Conservation (phyloP, 2,888 invertebrate species). For the Fragum fragum region DNA sequence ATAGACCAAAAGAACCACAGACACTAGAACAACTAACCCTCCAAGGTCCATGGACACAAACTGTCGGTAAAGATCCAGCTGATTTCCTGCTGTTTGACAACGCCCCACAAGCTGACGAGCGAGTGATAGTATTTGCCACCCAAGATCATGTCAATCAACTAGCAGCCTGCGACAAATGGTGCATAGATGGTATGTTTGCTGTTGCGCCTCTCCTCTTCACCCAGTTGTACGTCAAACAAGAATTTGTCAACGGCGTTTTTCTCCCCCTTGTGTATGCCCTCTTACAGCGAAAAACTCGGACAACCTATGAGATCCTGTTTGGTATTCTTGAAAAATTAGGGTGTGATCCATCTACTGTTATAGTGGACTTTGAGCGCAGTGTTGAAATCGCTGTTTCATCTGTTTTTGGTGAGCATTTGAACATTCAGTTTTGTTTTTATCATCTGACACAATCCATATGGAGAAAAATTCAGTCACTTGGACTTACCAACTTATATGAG, state of each 20-base stretch:
- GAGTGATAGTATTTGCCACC: slow-evolving; percentile 14
- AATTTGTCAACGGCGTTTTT: too few species aligned
- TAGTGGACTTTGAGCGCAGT: slow-evolving; percentile 12
- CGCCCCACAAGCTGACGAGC: slow-evolving; percentile 18
- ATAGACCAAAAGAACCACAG: slow-evolving; percentile 16
- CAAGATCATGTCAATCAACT: too few species aligned
- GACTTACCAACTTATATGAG: slow-evolving; percentile 15
- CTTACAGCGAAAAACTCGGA: too few species aligned
- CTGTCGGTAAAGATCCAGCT: not conserved
- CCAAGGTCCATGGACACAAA: not conserved
- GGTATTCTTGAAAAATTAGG: not conserved
- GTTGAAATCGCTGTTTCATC: not conserved
- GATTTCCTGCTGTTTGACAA: slow-evolving; percentile 15
- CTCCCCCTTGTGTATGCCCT: too few species aligned
- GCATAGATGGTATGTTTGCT: slow-evolving; percentile 25
- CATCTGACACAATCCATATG: too few species aligned
- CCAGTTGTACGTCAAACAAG: too few species aligned
- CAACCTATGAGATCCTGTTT: not conserved
- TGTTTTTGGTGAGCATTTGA: slow-evolving; percentile 13
- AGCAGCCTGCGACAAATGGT: not conserved
- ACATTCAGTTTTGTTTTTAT: too few species aligned
- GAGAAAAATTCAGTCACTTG: slow-evolving; percentile 29
- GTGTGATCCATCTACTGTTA: not conserved
- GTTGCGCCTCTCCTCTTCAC: too few species aligned
- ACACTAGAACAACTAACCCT: not conserved